Conservation (phyloP, 2,888 invertebrate genomes). For the Dorcus parallelipipedus region DNA sequence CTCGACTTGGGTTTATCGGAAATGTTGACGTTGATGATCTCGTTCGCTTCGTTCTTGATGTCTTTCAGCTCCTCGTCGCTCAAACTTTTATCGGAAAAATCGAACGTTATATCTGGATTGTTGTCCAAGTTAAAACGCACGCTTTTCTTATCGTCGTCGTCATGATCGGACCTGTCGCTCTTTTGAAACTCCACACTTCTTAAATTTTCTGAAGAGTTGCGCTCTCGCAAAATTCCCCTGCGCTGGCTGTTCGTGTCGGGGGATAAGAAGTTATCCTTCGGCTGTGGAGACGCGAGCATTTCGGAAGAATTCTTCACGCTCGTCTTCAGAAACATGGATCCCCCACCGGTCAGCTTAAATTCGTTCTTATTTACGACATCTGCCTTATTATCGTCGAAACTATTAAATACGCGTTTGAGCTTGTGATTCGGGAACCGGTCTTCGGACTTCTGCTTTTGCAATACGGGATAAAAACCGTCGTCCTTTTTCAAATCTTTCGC, state of each 20-base stretch:
- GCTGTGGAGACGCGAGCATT: conserved; percentile 2
- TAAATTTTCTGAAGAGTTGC: conserved; percentile 45
- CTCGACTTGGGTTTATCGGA: conserved; percentile 31
- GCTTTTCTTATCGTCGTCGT: conserved; percentile 74
- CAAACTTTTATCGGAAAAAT: conserved; percentile 43
- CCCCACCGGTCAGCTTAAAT: conserved; percentile 52
- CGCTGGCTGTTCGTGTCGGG: conserved; percentile 39
- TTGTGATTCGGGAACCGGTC: conserved; percentile 34
- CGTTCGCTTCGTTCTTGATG: conserved; percentile 26
- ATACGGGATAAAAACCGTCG: conserved; percentile 30
- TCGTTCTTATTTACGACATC: conserved; percentile 31
- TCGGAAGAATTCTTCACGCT: conserved; percentile 39
- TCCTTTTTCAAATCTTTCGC: conserved; percentile 27
- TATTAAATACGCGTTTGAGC: conserved; percentile 37
- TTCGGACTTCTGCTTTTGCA: conserved; percentile 44
- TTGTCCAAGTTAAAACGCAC: conserved; percentile 63
- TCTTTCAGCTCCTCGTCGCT: conserved; percentile 37
- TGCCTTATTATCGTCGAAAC: conserved; percentile 41
- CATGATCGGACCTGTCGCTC: conserved; percentile 45
- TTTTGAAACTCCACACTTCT: conserved; percentile 41
- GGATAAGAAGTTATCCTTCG: conserved; percentile 16
- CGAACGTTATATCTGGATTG: conserved; percentile 48
- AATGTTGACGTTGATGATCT: conserved; percentile 38
- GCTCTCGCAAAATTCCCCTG: conserved; percentile 64
- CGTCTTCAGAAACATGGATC: conserved; percentile 62